Conservation (phyloP, 2,797 vertebrate genomes). For the Gambusia yucatana region DNA sequence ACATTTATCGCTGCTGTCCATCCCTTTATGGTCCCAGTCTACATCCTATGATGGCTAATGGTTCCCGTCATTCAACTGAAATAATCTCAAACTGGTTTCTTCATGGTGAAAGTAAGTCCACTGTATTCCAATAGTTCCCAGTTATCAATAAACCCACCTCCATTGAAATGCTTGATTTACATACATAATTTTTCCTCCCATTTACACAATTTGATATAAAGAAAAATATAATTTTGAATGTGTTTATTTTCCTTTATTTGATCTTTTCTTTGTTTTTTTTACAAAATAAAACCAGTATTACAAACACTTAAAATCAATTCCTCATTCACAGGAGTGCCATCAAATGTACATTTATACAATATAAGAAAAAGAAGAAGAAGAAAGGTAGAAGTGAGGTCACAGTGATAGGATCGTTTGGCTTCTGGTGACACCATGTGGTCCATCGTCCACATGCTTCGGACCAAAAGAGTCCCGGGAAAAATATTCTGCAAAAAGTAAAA, state of each 20-base stretch:
- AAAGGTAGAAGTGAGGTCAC: constrained; percentile 52
- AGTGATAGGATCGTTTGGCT: constrained; percentile 61
- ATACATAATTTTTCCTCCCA: neutral
- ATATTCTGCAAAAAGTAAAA: neutral
- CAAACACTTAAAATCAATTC: constrained; percentile 71
- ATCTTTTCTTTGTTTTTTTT: constrained; percentile 71
- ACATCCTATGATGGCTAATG: no score
- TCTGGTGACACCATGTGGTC: constrained; percentile 12
- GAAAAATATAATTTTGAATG: constrained; percentile 54
- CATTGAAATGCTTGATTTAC: neutral
- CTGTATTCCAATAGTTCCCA: neutral
- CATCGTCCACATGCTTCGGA: constrained; percentile 34
- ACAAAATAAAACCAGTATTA: constrained; percentile 76
- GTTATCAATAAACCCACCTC: neutral
- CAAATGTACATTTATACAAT: constrained; percentile 78
- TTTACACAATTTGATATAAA: constrained; percentile 37
- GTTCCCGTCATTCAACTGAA: neutral
- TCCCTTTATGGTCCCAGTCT: neutral
- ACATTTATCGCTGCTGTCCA: neutral
- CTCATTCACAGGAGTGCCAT: constrained; percentile 73
- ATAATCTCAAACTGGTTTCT: neutral
- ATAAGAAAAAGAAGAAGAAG: constrained; percentile 29
- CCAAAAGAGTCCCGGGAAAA: constrained; percentile 12
- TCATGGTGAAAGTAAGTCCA: neutral
- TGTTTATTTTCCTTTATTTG: constrained; percentile 40